These are phyloP conservation scores for Macrocentrus cingulum DNA, from an alignment of 1,140 invertebrate species.

Conservation along the genomic window DNA sequence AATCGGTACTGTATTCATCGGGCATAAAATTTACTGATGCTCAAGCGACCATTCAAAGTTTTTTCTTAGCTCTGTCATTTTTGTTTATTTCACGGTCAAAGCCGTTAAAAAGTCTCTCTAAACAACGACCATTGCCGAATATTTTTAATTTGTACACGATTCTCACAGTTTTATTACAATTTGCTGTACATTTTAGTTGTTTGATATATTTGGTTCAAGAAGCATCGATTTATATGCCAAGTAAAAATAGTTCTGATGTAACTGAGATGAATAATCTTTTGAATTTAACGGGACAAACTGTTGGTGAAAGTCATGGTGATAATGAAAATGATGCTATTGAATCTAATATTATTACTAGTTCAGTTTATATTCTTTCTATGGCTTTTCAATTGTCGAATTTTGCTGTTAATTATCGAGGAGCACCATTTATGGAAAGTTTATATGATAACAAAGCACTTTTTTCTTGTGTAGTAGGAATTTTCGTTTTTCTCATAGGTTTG, in stretches of 20 bases:
- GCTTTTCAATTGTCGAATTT: conserved; percentile 97
- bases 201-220: conserved; percentile 87
- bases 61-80: conserved; percentile 94
- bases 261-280: no score
- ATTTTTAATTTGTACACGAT: conserved; percentile 99
- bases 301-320: conserved; percentile 49
- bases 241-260: no score
- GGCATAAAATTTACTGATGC: conserved; percentile 97
- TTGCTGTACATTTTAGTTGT: conserved; percentile 91
- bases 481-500: conserved; percentile 72
- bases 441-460: conserved; percentile 88
- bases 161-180: conserved; percentile 92
- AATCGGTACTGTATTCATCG: conserved; percentile 97
- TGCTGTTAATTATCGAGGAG: conserved; percentile 97
- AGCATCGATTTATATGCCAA: conserved; percentile 69
- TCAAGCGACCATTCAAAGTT: conserved; percentile 94
- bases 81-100: conserved; percentile 98
- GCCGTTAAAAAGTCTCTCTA: conserved; percentile 91
- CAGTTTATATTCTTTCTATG: conserved; percentile 98
- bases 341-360: conserved; percentile 94
- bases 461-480: conserved; percentile 81
- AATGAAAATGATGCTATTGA: conserved; percentile 89
- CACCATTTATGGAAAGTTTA: conserved; percentile 98
- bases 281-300: no score
- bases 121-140: conserved; percentile 93